A percentile compares a stretch with the other conserved stretches of the same genome.
phyloP scores from a whole-genome alignment of 2,797 vertebrate species.

The Acanthis flammea region DNA sequence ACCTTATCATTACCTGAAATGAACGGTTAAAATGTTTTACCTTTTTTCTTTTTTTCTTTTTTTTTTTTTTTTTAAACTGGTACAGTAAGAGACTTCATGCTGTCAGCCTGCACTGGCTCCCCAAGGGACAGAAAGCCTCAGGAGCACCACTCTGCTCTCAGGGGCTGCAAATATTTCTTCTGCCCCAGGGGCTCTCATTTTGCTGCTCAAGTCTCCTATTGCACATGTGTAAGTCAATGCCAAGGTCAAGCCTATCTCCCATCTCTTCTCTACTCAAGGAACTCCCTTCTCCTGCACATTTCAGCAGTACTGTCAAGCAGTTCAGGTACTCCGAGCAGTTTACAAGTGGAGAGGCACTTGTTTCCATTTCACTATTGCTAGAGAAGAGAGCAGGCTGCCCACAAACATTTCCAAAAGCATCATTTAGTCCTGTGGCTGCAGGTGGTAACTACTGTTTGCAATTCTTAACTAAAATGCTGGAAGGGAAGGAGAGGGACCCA shows the following conservation, averaged over 20 bases:
- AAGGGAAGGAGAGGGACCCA: background rate
- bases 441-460: background rate
- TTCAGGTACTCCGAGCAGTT: background rate
- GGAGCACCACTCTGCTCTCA: background rate
- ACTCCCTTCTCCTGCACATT: background rate
- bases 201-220: background rate
- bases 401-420: background rate
- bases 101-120: background rate
- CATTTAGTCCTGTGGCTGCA: background rate
- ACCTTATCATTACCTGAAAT: background rate
- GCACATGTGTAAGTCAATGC: background rate
- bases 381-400: background rate
- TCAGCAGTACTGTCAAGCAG: rapidly evolving
- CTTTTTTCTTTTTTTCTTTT: background rate
- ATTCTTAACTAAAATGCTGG: background rate
- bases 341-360: rapidly evolving
- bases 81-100: background rate
- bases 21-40: background rate
- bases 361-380: background rate
- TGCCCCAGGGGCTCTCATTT: background rate
- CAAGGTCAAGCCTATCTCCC: background rate
- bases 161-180: background rate
- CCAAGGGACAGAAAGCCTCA: background rate
- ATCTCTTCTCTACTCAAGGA: background rate
- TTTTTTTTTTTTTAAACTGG: background rate